Percentiles rank a stretch among this genome's conserved stretches.
Conservation (phyloP, 2,888 invertebrate genomes). For the Phortica okadai region DNA sequence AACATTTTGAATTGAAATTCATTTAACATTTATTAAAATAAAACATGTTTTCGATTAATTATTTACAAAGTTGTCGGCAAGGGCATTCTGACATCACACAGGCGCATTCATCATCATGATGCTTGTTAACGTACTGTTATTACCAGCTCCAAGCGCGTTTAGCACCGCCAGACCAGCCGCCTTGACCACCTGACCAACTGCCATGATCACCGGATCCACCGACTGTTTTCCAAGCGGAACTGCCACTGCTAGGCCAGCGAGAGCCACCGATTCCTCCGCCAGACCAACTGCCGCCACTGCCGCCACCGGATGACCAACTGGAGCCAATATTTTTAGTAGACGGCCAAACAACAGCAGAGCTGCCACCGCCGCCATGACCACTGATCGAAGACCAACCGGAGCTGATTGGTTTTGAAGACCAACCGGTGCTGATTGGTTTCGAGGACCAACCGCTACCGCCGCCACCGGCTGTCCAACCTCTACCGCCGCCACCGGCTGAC, state of each 20-base stretch:
- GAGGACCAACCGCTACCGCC: conserved; percentile 37
- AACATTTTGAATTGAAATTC: too few relatives aligned
- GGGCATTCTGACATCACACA: too few relatives aligned
- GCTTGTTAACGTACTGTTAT: too few relatives aligned
- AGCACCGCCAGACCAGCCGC: conserved; percentile 45
- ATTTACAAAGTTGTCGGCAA: conserved; percentile 40
- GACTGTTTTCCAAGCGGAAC: conserved; percentile 53
- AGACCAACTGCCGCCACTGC: conserved; percentile 49
- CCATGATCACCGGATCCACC: conserved; percentile 30
- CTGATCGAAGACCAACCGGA: conserved; percentile 37
- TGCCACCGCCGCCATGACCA: conserved; percentile 16
- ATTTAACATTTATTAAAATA: too few relatives aligned
- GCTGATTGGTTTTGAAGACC: conserved; percentile 38
- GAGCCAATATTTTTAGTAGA: background rate
- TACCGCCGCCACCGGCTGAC: conserved; percentile 52
- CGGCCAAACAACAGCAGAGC: background rate
- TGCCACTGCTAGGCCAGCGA: conserved; percentile 35
- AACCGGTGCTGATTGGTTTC: background rate
- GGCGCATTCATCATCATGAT: too few relatives aligned
- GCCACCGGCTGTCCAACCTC: conserved; percentile 50
- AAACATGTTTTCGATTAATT: conserved; percentile 42
- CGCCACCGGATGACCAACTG: conserved; percentile 41
- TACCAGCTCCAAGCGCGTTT: conserved; percentile 38
- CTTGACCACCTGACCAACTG: conserved; percentile 43
- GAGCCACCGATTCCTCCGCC: conserved; percentile 52